Evolutionary conservation across 2,888 invertebrate species (phyloP).

Genomic region (Hirtodrosophila alboralis): DNA sequence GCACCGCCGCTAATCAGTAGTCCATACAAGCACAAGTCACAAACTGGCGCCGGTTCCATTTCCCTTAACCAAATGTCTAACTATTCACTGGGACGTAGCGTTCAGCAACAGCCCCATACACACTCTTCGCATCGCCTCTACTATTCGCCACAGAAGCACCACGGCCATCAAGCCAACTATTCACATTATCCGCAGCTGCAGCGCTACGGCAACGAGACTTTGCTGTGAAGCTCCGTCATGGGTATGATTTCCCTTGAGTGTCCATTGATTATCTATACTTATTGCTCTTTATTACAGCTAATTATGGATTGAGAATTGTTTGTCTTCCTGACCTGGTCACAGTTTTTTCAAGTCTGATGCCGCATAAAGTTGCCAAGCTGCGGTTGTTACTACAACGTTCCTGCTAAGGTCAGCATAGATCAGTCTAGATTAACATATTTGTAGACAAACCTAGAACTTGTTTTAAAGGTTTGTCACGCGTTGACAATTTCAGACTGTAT

Average conservation of each 20-base stretch:
- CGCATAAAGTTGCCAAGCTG: conserved; percentile 26
- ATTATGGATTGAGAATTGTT: not conserved
- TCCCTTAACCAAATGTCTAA: conserved; percentile 80
- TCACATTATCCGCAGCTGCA: conserved; percentile 65
- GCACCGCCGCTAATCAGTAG: conserved; percentile 57
- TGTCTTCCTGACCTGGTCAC: not conserved
- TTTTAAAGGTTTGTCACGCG: too few species aligned
- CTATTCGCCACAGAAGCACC: conserved; percentile 61
- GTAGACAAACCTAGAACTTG: too few species aligned
- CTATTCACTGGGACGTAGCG: conserved; percentile 72
- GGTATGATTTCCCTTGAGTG: conserved; percentile 1
- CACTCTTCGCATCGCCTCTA: conserved; percentile 68
- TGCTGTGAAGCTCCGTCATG: conserved; percentile 63
- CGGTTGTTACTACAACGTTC: conserved; percentile 47
- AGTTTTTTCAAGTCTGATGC: conserved; percentile 51
- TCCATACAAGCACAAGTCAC: conserved; percentile 59
- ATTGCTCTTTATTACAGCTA: too few species aligned
- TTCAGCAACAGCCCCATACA: conserved; percentile 27
- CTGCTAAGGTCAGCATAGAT: conserved; percentile 46
- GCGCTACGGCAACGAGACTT: conserved; percentile 82
- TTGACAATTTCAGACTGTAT: too few species aligned
- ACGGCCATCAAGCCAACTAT: conserved; percentile 49
- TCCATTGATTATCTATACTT: too few species aligned
- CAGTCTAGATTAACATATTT: conserved; percentile 8
- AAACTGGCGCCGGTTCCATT: conserved; percentile 60